phyloP scores from a whole-genome alignment of 2,888 invertebrate genomes.

The Amphipyra tragopoginis region DNA sequence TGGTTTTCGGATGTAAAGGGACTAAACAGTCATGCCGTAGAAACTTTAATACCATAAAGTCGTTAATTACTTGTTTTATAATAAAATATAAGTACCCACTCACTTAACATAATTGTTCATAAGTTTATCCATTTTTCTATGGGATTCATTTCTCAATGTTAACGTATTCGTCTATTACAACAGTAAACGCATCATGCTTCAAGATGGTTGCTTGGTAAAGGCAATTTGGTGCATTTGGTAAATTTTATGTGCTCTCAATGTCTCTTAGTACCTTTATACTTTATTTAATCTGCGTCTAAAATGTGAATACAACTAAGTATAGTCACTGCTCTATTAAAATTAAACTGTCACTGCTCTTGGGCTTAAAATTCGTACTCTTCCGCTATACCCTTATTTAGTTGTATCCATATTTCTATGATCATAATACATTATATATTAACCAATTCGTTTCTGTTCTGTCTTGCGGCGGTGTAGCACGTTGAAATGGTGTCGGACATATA shows the following conservation, averaged over 20 bases:
- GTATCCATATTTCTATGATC: constrained; percentile 57
- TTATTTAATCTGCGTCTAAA: constrained; percentile 50
- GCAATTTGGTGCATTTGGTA: constrained; percentile 81
- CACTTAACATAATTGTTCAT: constrained; percentile 1
- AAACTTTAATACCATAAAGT: too few relatives aligned
- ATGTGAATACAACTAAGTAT: constrained; percentile 56
- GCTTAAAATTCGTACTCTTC: too few relatives aligned
- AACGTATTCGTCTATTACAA: constrained; percentile 61
- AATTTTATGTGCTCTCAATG: constrained; percentile 72
- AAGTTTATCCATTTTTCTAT: constrained; percentile 20
- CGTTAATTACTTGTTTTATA: constrained; percentile 37
- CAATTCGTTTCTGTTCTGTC: constrained; percentile 87
- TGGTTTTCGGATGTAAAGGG: too few relatives aligned
- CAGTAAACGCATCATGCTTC: constrained; percentile 79
- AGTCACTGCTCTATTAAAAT: too few relatives aligned
- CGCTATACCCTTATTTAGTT: constrained; percentile 11
- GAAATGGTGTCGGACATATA: constrained; percentile 94
- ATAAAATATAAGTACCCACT: constrained; percentile 10
- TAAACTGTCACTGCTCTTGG: too few relatives aligned
- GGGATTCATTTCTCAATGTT: constrained; percentile 40
- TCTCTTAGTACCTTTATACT: constrained; percentile 56
- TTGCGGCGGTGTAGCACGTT: constrained; percentile 91
- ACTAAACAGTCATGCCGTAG: too few relatives aligned
- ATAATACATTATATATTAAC: constrained; percentile 77
- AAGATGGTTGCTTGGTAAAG: constrained; percentile 79